Evolutionary conservation across 1,140 invertebrate genomes (phyloP), one percentile per base, ranked within the genome.

Genomic region (Megathymus violae): DNA sequence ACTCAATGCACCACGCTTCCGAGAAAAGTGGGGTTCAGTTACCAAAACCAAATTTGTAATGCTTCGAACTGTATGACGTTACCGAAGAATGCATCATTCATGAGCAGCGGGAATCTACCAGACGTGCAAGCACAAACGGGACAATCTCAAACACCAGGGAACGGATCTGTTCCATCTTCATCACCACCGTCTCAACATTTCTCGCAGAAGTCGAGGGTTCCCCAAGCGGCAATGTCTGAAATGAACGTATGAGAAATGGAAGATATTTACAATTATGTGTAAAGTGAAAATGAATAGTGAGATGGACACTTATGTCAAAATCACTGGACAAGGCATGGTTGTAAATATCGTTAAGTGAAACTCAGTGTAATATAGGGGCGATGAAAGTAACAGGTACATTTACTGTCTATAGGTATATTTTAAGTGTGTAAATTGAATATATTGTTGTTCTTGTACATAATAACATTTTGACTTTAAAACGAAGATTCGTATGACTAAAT

Each of bases 161-260:
- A 91, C 15, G 86, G 88, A 0, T 81, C 87, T 0, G 81, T 82
- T 0, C 83, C 86, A 1, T 84, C 88, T 0, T 76, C 82, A 0
- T 88, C 90, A 4, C 87, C 91, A 0, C 84, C 87, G 0, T 73
- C 85, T 0, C 81, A 83, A 38, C 88, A 91, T 43, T 85, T 84
- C 67, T 91, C 92, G 19, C 91, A 93, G 64, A 93, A 94, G 47
- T 92, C 93, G 64, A 93, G 94, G 70, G 92, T 95, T 56, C 95
- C 95, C 31, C 95, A 95, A 78, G 94, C 95, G 16, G 94, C 95
- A 10, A 96, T 96, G 89, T 95, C 94, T 51, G 95, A 96, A 89
- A 96, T 96, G 95, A 93, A 95, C 72, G 95, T 96, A 94, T 96
- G 95, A 96, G 88, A 91, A 69, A 91, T 91, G 81, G 88, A 91